Evolutionary conservation across 2,888 invertebrate genomes (phyloP).

Genomic region (Lamellibrachia columna): DNA sequence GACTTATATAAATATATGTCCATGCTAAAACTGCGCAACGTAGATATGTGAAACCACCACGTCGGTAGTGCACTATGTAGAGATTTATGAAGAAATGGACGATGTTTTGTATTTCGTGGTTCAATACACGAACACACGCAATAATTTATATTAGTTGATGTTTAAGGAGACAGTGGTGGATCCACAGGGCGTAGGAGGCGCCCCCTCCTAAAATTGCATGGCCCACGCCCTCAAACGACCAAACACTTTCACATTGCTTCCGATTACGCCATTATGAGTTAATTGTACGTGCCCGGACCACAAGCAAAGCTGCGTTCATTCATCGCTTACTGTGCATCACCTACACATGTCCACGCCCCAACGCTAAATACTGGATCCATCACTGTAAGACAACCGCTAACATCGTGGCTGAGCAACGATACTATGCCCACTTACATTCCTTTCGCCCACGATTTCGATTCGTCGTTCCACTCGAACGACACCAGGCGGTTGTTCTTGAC

Average conservation of each 20-base stretch:
- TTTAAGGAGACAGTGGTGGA: background rate
- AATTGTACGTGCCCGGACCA: too few relatives aligned
- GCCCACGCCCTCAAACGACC: background rate
- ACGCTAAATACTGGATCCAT: too few relatives aligned
- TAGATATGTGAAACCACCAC: background rate
- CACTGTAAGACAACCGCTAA: too few relatives aligned
- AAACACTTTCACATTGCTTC: background rate
- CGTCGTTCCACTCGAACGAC: slow-evolving; percentile 91
- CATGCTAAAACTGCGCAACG: background rate
- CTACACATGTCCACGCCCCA: too few relatives aligned
- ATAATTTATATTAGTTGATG: background rate
- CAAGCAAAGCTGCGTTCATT: too few relatives aligned
- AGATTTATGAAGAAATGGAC: background rate
- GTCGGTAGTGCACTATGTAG: background rate
- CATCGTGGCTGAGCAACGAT: background rate
- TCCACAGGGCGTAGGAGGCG: background rate
- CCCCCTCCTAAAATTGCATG: background rate
- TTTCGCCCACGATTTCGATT: slow-evolving; percentile 1
- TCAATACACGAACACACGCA: background rate
- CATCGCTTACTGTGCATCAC: too few relatives aligned
- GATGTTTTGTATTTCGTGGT: background rate
- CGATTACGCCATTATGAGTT: too few relatives aligned
- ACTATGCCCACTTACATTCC: background rate
- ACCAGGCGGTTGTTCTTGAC: slow-evolving; percentile 89
- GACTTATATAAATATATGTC: background rate